Evolutionary conservation across 2,888 invertebrate species (phyloP).

Genomic region (Acleris holmiana): DNA sequence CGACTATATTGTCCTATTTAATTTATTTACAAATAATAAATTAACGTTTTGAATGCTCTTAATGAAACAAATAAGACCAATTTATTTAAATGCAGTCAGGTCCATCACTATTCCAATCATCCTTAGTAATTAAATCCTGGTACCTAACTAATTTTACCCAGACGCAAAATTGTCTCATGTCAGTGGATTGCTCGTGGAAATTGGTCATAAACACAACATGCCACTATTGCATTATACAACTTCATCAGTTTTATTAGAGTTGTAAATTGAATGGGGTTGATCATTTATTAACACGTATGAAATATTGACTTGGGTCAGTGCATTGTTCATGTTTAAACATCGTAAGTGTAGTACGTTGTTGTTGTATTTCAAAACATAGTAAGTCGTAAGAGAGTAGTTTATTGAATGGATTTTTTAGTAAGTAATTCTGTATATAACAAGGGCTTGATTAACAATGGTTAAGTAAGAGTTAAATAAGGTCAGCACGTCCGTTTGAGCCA

Average conservation of each 20-base stretch:
- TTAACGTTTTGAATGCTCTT: too few species aligned
- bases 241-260: too few species aligned
- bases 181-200: slow-evolving; percentile 34
- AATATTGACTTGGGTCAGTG: slow-evolving; percentile 61
- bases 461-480: slow-evolving; percentile 62
- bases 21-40: too few species aligned
- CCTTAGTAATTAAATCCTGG: slow-evolving; percentile 59
- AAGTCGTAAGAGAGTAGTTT: slow-evolving; percentile 15
- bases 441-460: slow-evolving; percentile 52
- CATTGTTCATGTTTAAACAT: slow-evolving; percentile 10
- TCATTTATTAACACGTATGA: too few species aligned
- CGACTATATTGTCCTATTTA: too few species aligned
- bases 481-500: slow-evolving; percentile 60
- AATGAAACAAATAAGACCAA: too few species aligned
- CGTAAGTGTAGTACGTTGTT: slow-evolving; percentile 12
- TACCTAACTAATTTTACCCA: slow-evolving; percentile 69
- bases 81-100: too few species aligned
- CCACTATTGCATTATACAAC: too few species aligned
- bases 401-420: slow-evolving; percentile 32
- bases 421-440: slow-evolving; percentile 25
- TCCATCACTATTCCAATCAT: slow-evolving; percentile 36
- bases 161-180: slow-evolving; percentile 67
- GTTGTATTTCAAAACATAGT: slow-evolving; percentile 27
- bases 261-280: too few species aligned
- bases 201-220: slow-evolving; percentile 23